Conservation (phyloP, 2,888 invertebrate species). For the Polietes domitor region DNA sequence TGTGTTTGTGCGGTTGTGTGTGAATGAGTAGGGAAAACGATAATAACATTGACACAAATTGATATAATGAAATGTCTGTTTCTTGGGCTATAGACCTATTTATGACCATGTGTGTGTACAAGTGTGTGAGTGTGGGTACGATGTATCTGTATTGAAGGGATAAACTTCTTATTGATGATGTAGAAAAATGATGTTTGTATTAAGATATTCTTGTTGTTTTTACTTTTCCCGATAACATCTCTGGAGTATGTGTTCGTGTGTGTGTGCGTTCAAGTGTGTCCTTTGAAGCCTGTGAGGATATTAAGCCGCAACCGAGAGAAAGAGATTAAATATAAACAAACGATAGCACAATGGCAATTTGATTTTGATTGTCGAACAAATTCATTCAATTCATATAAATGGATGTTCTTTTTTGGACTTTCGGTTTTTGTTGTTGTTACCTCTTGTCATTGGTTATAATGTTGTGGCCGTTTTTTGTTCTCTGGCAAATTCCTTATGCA, state of each 20-base stretch:
- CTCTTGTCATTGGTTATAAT: no score
- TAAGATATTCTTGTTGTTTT: constrained; percentile 22
- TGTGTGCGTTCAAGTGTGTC: neutral
- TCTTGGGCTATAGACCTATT: neutral
- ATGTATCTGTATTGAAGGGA: constrained; percentile 20
- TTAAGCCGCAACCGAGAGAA: neutral
- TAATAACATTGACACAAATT: constrained; percentile 58
- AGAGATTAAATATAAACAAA: constrained; percentile 37
- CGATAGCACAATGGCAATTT: constrained; percentile 22
- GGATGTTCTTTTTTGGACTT: neutral
- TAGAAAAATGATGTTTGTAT: constrained; percentile 23
- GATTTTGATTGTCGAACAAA: constrained; percentile 36
- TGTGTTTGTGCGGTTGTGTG: neutral
- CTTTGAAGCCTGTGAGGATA: neutral
- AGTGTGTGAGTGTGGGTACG: neutral
- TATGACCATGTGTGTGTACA: neutral
- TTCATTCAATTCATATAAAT: neutral
- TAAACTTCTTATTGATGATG: constrained; percentile 45
- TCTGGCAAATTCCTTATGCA: neutral
- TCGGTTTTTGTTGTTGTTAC: constrained; percentile 1
- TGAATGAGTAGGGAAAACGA: constrained; percentile 39
- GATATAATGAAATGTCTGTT: constrained; percentile 57
- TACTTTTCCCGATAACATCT: neutral
- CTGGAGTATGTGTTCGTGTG: neutral
- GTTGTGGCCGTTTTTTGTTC: no score